These are phyloP conservation scores for Montipora foliosa DNA, from an alignment of 64 coral and sea anemone species.

Conservation along the genomic window DNA sequence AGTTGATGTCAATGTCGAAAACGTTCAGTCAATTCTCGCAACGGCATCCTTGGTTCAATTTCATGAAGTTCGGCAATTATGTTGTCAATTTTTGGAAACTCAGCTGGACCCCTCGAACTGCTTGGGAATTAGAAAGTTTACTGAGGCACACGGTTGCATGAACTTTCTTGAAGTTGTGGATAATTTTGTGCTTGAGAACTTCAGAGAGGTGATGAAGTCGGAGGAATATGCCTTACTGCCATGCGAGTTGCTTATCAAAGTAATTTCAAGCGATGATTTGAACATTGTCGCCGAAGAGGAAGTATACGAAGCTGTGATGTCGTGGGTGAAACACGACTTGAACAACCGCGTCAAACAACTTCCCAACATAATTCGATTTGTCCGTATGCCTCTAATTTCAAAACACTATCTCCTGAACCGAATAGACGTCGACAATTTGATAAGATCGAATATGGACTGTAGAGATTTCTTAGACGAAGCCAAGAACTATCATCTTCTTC, in stretches of 20 bases:
- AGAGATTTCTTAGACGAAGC: slow-evolving; percentile 97
- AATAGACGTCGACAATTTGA: slow-evolving; percentile 88
- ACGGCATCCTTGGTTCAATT: slow-evolving; percentile 94
- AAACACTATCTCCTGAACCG: slow-evolving; percentile 92
- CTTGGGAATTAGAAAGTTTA: slow-evolving; percentile 97
- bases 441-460: slow-evolving; percentile 90
- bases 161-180: slow-evolving; percentile 91
- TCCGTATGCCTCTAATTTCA: slow-evolving; percentile 92
- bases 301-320: slow-evolving; percentile 97
- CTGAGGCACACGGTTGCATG: slow-evolving; percentile 90
- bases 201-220: slow-evolving; percentile 93
- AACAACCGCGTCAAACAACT: slow-evolving; percentile 79
- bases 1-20: slow-evolving; percentile 90
- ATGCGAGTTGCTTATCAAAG: slow-evolving; percentile 89
- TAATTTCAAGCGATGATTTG: slow-evolving; percentile 96
- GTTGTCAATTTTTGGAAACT: slow-evolving; percentile 97
- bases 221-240: slow-evolving; percentile 98
- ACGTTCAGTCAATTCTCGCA: slow-evolving; percentile 87
- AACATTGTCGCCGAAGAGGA: slow-evolving; percentile 88
- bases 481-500: slow-evolving; percentile 96
- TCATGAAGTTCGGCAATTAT: slow-evolving; percentile 95
- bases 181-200: slow-evolving; percentile 93
- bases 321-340: slow-evolving; percentile 91
- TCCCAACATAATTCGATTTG: slow-evolving; percentile 79
- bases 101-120: slow-evolving; percentile 97